Conservation (phyloP, 1,140 invertebrate genomes). For the Harlomillsia oculata region DNA sequence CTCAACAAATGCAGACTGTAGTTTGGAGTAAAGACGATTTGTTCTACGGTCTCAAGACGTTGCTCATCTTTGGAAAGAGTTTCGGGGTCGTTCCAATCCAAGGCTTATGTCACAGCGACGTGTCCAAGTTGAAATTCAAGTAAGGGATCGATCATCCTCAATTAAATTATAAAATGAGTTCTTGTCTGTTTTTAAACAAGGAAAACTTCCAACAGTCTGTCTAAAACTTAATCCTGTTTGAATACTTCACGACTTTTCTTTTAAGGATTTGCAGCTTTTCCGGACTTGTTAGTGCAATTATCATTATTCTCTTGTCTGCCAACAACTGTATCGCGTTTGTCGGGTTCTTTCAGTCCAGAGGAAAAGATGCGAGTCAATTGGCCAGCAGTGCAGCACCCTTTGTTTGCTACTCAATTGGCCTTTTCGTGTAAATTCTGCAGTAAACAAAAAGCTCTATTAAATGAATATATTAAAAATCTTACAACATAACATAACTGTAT, state of each 20-base stretch:
- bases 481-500: too few species aligned
- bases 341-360: constrained; percentile 10
- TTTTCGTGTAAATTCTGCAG: constrained; percentile 8
- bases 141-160: too few species aligned
- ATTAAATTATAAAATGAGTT: background rate
- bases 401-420: constrained; percentile 12
- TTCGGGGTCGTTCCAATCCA: constrained; percentile 16
- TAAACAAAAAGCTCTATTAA: background rate
- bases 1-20: too few species aligned
- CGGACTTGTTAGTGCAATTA: background rate
- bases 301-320: constrained; percentile 3
- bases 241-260: background rate
- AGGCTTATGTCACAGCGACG: constrained; percentile 1
- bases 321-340: constrained; percentile 1
- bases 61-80: constrained; percentile 19
- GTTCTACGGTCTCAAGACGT: constrained; percentile 4
- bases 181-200: too few species aligned
- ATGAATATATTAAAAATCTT: background rate
- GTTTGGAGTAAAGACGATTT: constrained; percentile 7
- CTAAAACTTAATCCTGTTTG: too few species aligned
- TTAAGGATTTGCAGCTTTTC: constrained; percentile 2
- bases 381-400: constrained; percentile 3
- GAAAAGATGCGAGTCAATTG: constrained; percentile 10
- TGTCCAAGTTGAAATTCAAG: constrained; percentile 5
- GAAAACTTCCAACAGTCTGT: too few species aligned